A percentile compares a stretch with the other conserved stretches of the same genome.
These are phyloP conservation scores for Thalassarche chlororhynchos DNA, from an alignment of 2,113 vertebrate species.

Conservation along the genomic window DNA sequence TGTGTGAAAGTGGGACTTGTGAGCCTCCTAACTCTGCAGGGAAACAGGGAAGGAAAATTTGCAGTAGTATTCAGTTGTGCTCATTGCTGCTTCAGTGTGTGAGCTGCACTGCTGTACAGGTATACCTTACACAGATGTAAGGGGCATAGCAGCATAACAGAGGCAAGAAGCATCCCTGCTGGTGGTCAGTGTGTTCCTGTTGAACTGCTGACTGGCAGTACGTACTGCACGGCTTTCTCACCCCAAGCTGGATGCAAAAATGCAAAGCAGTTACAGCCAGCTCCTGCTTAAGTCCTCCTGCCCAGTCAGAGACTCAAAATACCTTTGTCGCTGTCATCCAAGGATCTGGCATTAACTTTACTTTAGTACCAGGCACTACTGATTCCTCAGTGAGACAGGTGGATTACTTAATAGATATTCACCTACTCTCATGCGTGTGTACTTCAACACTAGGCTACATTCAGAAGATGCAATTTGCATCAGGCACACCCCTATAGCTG, in stretches of 20 bases:
- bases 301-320: background rate
- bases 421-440: background rate
- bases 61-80: background rate
- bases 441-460: background rate
- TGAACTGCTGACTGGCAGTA: background rate
- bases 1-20: background rate
- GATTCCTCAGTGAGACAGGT: background rate
- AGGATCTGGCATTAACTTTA: background rate
- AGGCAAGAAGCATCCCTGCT: background rate
- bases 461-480: background rate
- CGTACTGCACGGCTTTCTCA: background rate
- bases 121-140: rapidly evolving
- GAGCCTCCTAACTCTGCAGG: background rate
- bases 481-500: background rate
- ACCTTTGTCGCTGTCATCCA: background rate
- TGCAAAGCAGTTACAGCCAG: background rate
- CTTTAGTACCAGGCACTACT: background rate
- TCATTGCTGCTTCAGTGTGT: background rate
- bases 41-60: background rate
- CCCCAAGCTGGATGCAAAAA: background rate
- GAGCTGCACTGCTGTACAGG: rapidly evolving
- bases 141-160: background rate
- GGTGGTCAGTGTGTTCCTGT: rapidly evolving
- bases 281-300: background rate
- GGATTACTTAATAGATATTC: background rate